These are phyloP conservation scores for Sialis lutaria DNA, from an alignment of 2,888 invertebrate genomes.

Conservation along the genomic window DNA sequence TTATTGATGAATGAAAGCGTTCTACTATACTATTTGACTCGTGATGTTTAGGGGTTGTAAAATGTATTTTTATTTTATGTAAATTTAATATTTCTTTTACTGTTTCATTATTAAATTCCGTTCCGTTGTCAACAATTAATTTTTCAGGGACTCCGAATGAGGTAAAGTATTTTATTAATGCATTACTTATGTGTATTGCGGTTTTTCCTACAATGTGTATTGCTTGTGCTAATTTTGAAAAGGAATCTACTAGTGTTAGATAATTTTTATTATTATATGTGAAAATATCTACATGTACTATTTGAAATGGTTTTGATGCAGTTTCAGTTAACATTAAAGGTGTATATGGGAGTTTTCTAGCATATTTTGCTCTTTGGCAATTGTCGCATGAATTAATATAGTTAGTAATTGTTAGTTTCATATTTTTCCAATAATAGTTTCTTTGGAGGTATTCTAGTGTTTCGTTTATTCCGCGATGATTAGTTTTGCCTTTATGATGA, in stretches of 20 bases:
- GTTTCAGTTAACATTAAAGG: background rate
- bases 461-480: conserved; percentile 7
- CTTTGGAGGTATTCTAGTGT: conserved; percentile 2
- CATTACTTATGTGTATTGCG: background rate
- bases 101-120: background rate
- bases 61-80: conserved; percentile 2
- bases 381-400: background rate
- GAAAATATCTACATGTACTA: background rate
- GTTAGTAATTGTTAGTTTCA: background rate
- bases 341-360: background rate
- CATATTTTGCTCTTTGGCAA: background rate
- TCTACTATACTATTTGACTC: conserved; percentile 2
- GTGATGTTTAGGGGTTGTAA: conserved; percentile 1
- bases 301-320: background rate
- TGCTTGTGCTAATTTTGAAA: background rate
- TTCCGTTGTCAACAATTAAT: background rate
- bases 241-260: background rate
- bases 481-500: conserved; percentile 8
- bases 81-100: conserved; percentile 1
- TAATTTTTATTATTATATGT: background rate
- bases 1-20: background rate
- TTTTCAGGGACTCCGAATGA: background rate
- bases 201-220: background rate
- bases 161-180: background rate
- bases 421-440: conserved; percentile 7